Evolutionary conservation across 2,797 vertebrate genomes (phyloP).

Genomic region (Carcharodon carcharias): DNA sequence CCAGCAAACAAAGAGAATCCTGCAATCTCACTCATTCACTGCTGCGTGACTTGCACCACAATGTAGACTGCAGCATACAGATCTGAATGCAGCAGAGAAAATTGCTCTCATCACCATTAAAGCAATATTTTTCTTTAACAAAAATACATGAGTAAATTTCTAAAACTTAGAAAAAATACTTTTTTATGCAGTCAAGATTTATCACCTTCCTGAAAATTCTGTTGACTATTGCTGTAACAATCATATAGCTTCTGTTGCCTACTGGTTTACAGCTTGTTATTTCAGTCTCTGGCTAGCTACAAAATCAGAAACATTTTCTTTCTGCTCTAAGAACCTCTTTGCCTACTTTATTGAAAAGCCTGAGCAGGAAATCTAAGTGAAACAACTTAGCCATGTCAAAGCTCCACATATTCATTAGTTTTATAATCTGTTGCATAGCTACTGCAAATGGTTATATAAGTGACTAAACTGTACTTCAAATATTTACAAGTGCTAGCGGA

Average conservation of each 20-base stretch:
- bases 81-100: conserved; percentile 44
- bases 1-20: conserved; percentile 61
- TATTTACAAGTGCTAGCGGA: not conserved
- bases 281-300: not conserved
- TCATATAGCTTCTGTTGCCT: not conserved
- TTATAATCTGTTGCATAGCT: not conserved
- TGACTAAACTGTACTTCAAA: not conserved
- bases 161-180: not conserved
- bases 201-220: not conserved
- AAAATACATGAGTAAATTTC: not conserved
- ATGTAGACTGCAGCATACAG: conserved; percentile 55
- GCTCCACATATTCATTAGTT: not conserved
- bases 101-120: conserved; percentile 1
- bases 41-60: conserved; percentile 61
- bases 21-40: conserved; percentile 61
- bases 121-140: not conserved
- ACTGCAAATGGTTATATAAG: not conserved
- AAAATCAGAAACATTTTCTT: not conserved
- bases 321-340: not conserved
- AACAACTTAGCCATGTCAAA: not conserved
- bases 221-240: not conserved
- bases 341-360: not conserved
- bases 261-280: not conserved
- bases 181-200: not conserved
- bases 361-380: not conserved